These are phyloP conservation scores for Meta bourneti DNA, from an alignment of 2,888 invertebrate species.

Conservation along the genomic window DNA sequence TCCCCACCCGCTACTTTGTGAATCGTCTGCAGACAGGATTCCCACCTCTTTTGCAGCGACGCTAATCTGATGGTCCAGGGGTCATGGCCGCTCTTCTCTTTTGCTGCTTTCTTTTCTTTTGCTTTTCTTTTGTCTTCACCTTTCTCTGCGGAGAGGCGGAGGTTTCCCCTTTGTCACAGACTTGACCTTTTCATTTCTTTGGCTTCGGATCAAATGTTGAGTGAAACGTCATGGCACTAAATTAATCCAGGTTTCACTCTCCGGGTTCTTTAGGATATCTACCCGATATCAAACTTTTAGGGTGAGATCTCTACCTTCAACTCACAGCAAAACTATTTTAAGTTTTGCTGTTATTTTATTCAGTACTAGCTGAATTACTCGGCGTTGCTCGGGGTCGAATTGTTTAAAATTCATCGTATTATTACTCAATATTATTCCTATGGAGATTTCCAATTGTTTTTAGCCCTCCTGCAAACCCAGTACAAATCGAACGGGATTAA, in stretches of 20 bases:
- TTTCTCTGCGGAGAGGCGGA: conserved; percentile 5
- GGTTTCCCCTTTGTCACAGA: background rate
- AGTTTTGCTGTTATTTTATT: too few relatives aligned
- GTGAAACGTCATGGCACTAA: background rate
- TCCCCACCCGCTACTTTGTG: conserved; percentile 46
- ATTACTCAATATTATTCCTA: too few relatives aligned
- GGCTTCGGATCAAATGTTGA: background rate
- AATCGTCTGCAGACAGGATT: conserved; percentile 29
- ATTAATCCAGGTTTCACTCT: background rate
- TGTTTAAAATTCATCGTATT: too few relatives aligned
- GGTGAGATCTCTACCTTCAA: too few relatives aligned
- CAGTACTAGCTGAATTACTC: too few relatives aligned
- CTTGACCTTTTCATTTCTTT: background rate
- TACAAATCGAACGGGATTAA: too few relatives aligned
- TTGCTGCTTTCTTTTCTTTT: background rate
- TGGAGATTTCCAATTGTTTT: too few relatives aligned
- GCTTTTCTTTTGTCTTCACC: conserved; percentile 20
- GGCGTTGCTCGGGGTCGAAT: too few relatives aligned
- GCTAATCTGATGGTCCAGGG: conserved; percentile 41
- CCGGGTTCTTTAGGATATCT: too few relatives aligned
- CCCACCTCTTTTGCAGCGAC: conserved; percentile 33
- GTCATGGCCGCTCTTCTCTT: conserved; percentile 40
- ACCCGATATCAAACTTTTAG: too few relatives aligned
- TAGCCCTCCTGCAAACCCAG: too few relatives aligned
- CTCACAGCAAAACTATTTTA: too few relatives aligned